Base-by-base conservation (phyloP, 2,113 vertebrate species). In the Neodontobutis hainanensis region DNA sequence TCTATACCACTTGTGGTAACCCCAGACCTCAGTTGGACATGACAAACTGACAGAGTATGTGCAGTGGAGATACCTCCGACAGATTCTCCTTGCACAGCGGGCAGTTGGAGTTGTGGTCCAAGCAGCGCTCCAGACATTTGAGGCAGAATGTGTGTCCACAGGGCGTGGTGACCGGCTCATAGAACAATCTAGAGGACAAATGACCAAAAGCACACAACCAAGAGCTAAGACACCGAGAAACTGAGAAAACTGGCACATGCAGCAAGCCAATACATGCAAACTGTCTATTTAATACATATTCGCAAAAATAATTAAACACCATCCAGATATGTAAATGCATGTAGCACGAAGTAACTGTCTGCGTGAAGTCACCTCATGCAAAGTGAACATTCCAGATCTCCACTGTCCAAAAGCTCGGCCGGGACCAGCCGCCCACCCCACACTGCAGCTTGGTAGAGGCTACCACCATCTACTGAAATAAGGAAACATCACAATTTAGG, bases 101-200 rank as follows among this genome's bases (percentile, higher is more conserved):
- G 71, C 96, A 97, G 87, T 94, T 92, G 0, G 94, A 88, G 74
- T 95, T 95, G 76, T 97, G 95, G 85, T 98, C 96, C 71, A 97
- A 89, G 90, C 96, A 96, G 85, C 93, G 94, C 80, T 98, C 94
- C 59, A 96, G 93, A 92, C 95, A 98, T 90, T 95, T 98, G 58
- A 97, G 94, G 90, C 96, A 97, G 91, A 99, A 96, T 2, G 93
- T 95, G 83, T 97, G 96, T 81, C 95, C 96, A 67, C 96, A 98
- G 55, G 94, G 95, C 2, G 94, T 96, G 56, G 95, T 90, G 56
- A 98, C 94, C 5, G 96, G 96, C 77, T 99, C 96, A 5, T 96
- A 97, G 84, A 97, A 95, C 78, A 98, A 92, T 80, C 97, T 98
- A 81, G 35, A 85, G 11, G 1, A 71, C 0, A 58, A 64, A 3